Percentiles rank a stretch among this genome's conserved stretches.
Conservation (phyloP, 2,888 invertebrate genomes). For the Nephrotoma flavescens region DNA sequence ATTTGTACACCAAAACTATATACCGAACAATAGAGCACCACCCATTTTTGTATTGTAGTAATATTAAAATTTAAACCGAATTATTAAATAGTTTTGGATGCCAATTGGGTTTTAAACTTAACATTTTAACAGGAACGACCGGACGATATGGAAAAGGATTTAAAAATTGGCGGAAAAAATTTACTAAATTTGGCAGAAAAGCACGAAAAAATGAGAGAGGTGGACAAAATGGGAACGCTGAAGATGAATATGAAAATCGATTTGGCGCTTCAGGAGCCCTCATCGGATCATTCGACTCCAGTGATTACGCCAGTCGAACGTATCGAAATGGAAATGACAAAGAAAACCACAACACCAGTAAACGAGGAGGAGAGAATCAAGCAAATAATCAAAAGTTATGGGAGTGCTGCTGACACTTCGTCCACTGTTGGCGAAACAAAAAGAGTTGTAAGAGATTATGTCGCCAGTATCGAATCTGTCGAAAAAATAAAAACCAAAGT, state of each 20-base stretch:
- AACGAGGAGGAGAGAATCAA: constrained; percentile 6
- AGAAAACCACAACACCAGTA: constrained; percentile 3
- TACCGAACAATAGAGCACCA: background rate
- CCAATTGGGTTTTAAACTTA: background rate
- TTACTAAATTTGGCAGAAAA: constrained; percentile 1
- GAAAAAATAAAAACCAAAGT: constrained; percentile 13
- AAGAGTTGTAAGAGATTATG: constrained; percentile 16
- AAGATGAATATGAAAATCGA: background rate
- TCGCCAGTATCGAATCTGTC: constrained; percentile 16
- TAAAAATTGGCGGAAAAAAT: background rate
- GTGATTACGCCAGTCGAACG: constrained; percentile 14
- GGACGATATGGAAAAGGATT: background rate
- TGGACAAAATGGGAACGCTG: background rate
- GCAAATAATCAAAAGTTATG: constrained; percentile 22
- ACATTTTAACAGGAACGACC: background rate
- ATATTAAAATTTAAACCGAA: background rate
- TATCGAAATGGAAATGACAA: constrained; percentile 14
- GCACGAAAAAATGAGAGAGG: background rate
- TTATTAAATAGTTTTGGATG: background rate
- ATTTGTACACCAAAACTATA: background rate
- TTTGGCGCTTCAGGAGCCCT: background rate
- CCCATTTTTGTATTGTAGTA: background rate
- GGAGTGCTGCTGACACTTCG: constrained; percentile 35
- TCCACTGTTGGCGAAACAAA: constrained; percentile 29
- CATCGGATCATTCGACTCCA: constrained; percentile 11